phyloP scores from a whole-genome alignment of 2,888 invertebrate genomes.

The Amphipoea oculea region DNA sequence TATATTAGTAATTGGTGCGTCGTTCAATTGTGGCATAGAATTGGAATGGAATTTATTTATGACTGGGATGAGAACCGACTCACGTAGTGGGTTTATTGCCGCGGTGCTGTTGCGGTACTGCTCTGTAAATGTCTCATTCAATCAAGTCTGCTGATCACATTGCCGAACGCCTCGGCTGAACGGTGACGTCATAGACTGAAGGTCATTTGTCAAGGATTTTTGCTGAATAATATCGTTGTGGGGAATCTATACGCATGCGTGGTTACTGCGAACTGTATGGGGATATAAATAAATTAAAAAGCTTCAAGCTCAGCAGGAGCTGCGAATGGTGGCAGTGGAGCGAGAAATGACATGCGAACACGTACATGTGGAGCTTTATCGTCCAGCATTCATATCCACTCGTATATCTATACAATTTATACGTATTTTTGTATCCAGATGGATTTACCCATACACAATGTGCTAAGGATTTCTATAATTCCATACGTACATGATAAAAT shows the following conservation, averaged over 20 bases:
- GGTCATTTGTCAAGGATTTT: slow-evolving; percentile 61
- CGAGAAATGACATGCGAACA: slow-evolving; percentile 63
- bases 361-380: slow-evolving; percentile 40
- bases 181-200: slow-evolving; percentile 54
- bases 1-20: slow-evolving; percentile 70
- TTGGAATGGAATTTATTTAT: slow-evolving; percentile 68
- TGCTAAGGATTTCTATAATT: neutral
- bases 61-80: slow-evolving; percentile 34
- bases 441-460: slow-evolving; percentile 13
- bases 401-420: slow-evolving; percentile 8
- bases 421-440: neutral
- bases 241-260: slow-evolving; percentile 60
- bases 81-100: slow-evolving; percentile 53
- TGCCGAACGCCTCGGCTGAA: slow-evolving; percentile 6
- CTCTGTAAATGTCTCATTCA: slow-evolving; percentile 43
- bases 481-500: neutral
- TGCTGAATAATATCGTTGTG: slow-evolving; percentile 60
- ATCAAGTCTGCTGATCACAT: slow-evolving; percentile 46
- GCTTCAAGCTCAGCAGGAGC: slow-evolving; percentile 53
- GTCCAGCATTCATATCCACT: slow-evolving; percentile 40
- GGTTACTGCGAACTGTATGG: slow-evolving; percentile 41
- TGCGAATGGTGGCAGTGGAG: slow-evolving; percentile 54
- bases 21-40: slow-evolving; percentile 61
- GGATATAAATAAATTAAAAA: slow-evolving; percentile 62
- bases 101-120: slow-evolving; percentile 21